Percentiles rank a stretch among this genome's conserved stretches.
Conservation (phyloP, 1,140 invertebrate genomes). For the Drosophila watanabei region DNA sequence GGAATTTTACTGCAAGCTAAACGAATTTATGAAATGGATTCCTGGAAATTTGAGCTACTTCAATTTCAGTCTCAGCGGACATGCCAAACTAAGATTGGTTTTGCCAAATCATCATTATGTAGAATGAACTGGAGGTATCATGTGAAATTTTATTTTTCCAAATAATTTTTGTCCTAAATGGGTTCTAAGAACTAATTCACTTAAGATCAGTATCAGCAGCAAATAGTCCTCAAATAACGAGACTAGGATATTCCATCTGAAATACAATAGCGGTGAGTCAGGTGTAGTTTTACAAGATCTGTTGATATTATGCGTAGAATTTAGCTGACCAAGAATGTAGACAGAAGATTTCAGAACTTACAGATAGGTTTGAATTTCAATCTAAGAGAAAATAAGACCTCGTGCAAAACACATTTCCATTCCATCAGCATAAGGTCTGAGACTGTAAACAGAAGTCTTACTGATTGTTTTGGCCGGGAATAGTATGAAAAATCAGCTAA, state of each 20-base stretch:
- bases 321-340: background rate
- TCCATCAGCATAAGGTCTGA: background rate
- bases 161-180: background rate
- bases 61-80: background rate
- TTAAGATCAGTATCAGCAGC: background rate
- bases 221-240: background rate
- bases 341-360: background rate
- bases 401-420: conserved; percentile 1
- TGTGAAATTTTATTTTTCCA: background rate
- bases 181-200: background rate
- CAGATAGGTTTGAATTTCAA: conserved; percentile 13
- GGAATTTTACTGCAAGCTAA: background rate
- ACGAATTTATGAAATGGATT: background rate
- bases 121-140: background rate
- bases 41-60: background rate
- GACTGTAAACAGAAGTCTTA: background rate
- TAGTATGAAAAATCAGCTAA: background rate
- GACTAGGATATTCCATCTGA: background rate
- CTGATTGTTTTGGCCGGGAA: background rate
- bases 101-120: background rate
- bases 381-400: background rate
- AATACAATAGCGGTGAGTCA: conserved; percentile 1
- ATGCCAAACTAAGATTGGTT: background rate
- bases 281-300: background rate
- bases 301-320: background rate